Conservation (phyloP, 2,797 vertebrate species). For the Cryptoblepharus egeriae region DNA sequence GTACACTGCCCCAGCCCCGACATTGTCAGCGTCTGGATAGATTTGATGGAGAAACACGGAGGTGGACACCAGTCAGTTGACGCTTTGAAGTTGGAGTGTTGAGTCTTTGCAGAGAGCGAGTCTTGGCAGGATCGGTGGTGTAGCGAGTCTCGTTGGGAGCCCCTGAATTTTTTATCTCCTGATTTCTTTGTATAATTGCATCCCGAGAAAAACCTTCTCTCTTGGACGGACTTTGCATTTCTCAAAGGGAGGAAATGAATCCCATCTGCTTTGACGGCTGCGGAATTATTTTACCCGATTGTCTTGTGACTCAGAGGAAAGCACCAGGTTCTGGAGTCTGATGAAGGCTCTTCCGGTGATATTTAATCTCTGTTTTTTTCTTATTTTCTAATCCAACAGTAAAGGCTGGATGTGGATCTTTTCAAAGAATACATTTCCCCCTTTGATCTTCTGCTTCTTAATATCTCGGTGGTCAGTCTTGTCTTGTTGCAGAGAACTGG, state of each 20-base stretch:
- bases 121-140: neutral
- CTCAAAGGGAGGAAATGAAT: slow-evolving; percentile 54
- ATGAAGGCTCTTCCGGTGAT: slow-evolving; percentile 55
- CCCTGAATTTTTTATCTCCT: neutral
- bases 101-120: no score
- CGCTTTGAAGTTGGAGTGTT: no score
- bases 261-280: slow-evolving; percentile 56
- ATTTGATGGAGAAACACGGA: accelerated
- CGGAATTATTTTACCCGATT: slow-evolving; percentile 33
- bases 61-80: no score
- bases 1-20: neutral
- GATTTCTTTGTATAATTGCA: neutral
- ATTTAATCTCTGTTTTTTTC: slow-evolving; percentile 63
- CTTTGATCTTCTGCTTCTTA: slow-evolving; percentile 12
- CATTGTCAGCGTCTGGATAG: no score
- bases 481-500: slow-evolving; percentile 1
- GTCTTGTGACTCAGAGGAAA: slow-evolving; percentile 37
- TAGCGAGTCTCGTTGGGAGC: no score
- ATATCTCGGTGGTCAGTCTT: slow-evolving; percentile 23
- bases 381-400: slow-evolving; percentile 61
- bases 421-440: slow-evolving; percentile 44
- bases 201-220: slow-evolving; percentile 29
- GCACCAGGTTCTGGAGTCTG: slow-evolving; percentile 53
- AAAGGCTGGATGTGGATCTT: slow-evolving; percentile 40
- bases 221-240: slow-evolving; percentile 41